Evolutionary conservation across 2,888 invertebrate species (phyloP), one percentile per base, ranked within the genome.

Genomic region (Drosophila melanosoma): DNA sequence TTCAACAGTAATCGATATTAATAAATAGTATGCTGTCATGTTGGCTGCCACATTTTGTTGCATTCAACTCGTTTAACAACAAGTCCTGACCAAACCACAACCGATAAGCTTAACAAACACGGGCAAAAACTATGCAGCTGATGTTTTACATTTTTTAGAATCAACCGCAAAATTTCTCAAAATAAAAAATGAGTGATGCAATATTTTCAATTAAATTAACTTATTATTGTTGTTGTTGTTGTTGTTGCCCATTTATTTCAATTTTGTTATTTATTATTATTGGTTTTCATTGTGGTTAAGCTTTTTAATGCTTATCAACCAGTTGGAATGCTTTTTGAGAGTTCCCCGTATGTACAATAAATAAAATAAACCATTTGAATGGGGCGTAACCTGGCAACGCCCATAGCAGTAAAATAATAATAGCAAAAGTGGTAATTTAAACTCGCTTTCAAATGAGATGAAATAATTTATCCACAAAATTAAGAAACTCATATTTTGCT

Each of bases 41-140:
- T 51, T 56, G 32, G 42, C 42, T 54, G 69, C 69, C 70, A 53
- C 59, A 59, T 49, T 69, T 35, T 67, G 67, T 69, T 69, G 69
- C 68, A 67, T 15, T 29, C 42, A 32, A 29, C 20, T 35, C 35
- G 35, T 6, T 23, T 12, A 10, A n/a, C 35, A n/a, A 23, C 11
- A n/a, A 45, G 23, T 23, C 32, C 23, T n/a, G 35, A n/a, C 29
- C 29, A 17, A 17, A 36, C 69, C 70, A 48, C 64, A 38, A 51
- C 68, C 68, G 68, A 68, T 51, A 56, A 68, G 57, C 51, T n/a
- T 17, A 42, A 69, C 42, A 42, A 69, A 69, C 52, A 56, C 29
- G n/a, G 3, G 8, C 40, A 52, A 33, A 17, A 33, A 10, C 36
- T 36, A 35, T 15, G 8, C 35, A 53, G 1, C 23, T 23, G 32